phyloP scores from a whole-genome alignment of 2,113 vertebrate species.

The Lanius collurio region DNA sequence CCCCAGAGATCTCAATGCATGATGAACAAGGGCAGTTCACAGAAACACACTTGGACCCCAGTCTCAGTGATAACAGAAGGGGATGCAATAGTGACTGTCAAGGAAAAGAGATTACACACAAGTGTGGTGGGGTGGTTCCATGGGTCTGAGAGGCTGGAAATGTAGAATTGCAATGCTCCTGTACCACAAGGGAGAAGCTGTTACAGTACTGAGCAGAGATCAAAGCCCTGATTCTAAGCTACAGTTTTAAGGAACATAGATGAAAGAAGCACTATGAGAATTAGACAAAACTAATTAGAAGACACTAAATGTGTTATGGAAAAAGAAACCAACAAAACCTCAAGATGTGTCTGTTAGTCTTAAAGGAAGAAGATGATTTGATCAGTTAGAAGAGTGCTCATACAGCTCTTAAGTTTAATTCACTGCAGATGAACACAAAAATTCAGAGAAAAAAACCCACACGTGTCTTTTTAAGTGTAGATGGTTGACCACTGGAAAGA shows the following conservation, averaged over 20 bases:
- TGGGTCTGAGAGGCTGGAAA: not conserved
- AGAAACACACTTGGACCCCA: not conserved
- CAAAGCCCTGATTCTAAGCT: not conserved
- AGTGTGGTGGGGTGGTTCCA: fast-evolving
- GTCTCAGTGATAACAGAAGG: not conserved
- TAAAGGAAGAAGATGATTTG: not conserved
- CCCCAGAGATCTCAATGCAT: not conserved
- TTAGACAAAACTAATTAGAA: not conserved
- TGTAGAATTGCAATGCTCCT: not conserved
- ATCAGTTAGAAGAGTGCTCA: not conserved
- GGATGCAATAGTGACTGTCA: not conserved
- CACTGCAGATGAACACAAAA: not conserved
- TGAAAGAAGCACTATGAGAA: not conserved
- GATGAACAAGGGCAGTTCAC: not conserved
- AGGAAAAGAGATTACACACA: not conserved
- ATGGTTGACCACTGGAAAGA: not conserved
- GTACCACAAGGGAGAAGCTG: not conserved
- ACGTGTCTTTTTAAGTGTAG: not conserved
- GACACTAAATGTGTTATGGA: not conserved
- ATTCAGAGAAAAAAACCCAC: not conserved
- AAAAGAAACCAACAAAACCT: not conserved
- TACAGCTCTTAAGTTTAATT: not conserved
- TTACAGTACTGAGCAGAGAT: not conserved
- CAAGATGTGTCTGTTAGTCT: not conserved
- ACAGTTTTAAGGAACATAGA: not conserved